Conservation (phyloP, 2,888 invertebrate genomes). For the Dromius quadrimaculatus region DNA sequence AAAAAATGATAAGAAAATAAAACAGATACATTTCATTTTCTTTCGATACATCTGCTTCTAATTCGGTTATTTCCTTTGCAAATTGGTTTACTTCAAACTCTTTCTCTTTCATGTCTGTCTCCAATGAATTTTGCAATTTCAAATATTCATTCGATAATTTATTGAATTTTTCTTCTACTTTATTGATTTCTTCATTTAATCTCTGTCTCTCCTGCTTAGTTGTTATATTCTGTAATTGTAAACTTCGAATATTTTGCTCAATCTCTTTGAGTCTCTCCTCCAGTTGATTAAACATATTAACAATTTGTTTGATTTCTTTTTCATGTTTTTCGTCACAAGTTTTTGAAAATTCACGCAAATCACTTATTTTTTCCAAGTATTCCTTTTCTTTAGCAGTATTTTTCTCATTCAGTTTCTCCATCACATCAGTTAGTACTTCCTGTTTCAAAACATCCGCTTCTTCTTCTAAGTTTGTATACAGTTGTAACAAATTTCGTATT, state of each 20-base stretch:
- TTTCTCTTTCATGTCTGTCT: background rate
- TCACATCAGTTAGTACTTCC: background rate
- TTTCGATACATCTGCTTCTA: background rate
- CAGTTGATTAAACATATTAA: background rate
- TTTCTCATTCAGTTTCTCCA: background rate
- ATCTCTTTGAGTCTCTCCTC: background rate
- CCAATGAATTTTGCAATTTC: background rate
- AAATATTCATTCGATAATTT: background rate
- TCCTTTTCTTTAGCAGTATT: background rate
- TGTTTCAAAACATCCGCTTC: background rate
- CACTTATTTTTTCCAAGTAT: background rate
- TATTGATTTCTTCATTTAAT: background rate
- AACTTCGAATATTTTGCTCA: background rate
- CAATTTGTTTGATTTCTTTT: background rate
- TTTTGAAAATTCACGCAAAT: background rate
- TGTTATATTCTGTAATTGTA: background rate
- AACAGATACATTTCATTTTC: background rate
- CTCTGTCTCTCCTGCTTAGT: background rate
- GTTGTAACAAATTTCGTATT: background rate
- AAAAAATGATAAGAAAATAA: background rate
- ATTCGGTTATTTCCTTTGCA: background rate
- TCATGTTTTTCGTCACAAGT: background rate
- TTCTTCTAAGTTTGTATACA: background rate
- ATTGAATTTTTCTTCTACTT: background rate
- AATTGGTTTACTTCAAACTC: background rate